A percentile compares a stretch with the other conserved stretches of the same genome.
These are phyloP conservation scores for Triops longicaudatus DNA, from an alignment of 1,140 invertebrate species.

Conservation along the genomic window DNA sequence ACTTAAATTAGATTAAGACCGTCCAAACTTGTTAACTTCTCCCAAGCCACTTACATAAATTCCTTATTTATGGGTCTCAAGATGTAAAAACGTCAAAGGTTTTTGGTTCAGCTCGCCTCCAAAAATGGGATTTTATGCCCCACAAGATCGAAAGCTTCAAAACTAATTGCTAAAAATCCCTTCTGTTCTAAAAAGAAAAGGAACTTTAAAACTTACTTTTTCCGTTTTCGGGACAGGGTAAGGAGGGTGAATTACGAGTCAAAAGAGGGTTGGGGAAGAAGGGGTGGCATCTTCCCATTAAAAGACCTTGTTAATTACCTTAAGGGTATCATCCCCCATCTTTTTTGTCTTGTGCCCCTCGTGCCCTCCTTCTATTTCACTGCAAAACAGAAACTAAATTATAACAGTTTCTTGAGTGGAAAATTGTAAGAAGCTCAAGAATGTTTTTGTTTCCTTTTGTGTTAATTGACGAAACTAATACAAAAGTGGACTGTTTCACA, in stretches of 20 bases:
- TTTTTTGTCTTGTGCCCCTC: neutral
- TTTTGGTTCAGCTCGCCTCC: too few species aligned
- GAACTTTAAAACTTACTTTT: neutral
- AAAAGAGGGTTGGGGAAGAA: neutral
- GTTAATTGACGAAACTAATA: neutral
- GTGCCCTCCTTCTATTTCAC: neutral
- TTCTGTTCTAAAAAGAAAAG: too few species aligned
- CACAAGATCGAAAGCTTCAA: too few species aligned
- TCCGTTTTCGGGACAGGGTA: neutral
- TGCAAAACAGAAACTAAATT: neutral
- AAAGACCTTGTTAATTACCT: neutral
- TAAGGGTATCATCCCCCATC: neutral
- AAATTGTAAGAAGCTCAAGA: neutral
- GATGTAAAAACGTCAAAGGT: too few species aligned
- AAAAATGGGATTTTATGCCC: too few species aligned
- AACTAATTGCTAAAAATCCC: too few species aligned
- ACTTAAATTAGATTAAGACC: too few species aligned
- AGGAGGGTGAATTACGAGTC: neutral
- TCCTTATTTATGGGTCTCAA: too few species aligned
- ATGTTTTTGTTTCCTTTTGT: constrained; percentile 1
- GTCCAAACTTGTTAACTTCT: too few species aligned
- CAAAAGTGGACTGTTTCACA: neutral
- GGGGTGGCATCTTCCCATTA: constrained; percentile 5
- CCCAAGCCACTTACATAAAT: too few species aligned
- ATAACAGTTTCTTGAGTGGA: neutral